Evolutionary conservation across 2,888 invertebrate genomes (phyloP), one percentile per base, ranked within the genome.

Genomic region (Galerucella nymphaeae): DNA sequence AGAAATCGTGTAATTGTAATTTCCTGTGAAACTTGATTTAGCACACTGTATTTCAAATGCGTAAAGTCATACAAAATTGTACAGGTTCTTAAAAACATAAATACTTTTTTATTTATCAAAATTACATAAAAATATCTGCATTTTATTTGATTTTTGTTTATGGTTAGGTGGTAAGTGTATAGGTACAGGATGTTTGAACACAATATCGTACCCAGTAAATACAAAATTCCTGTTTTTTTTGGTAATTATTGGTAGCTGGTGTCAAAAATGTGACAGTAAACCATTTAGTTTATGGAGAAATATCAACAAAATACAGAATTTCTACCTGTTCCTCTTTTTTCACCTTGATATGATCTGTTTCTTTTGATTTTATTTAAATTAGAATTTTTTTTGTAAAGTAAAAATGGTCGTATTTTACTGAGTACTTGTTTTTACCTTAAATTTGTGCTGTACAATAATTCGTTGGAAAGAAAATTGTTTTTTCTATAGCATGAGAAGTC

Each of bases 121-220:
- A 62, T 42, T 62, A 41, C 42, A 62, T 20, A 62, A 62, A 62
- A 62, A 62, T 62, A 62, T 62, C 42, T 62, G 42, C 38, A 30
- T 58, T 53, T 53, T 1, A 16, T 53, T n/a, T 53, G 18, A 18
- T 18, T 53, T 53, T 50, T 14, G 16, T 53, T 53, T 9, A 14
- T n/a, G n/a, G 53, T 53, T 53, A 53, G 18, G 9, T 18, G 18
- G 16, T 53, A 53, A 53, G 18, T 58, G 14, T 23, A 30, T 13
- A 58, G 58, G 11, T 57, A 55, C 55, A 55, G 10, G 55, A 20
- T 23, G 30, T 38, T 62, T 62, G 61, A 62, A 62, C 61, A 62
- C 42, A 62, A 42, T 62, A 11, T 42, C 16, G 61, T 62, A 62
- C 61, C 41, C 61, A 62, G 61, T 42, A 62, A 38, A 62, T 42